A percentile compares a stretch with the other conserved stretches of the same genome.
Conservation (phyloP, 1,140 invertebrate species). For the Acromyrmex heyeri region DNA sequence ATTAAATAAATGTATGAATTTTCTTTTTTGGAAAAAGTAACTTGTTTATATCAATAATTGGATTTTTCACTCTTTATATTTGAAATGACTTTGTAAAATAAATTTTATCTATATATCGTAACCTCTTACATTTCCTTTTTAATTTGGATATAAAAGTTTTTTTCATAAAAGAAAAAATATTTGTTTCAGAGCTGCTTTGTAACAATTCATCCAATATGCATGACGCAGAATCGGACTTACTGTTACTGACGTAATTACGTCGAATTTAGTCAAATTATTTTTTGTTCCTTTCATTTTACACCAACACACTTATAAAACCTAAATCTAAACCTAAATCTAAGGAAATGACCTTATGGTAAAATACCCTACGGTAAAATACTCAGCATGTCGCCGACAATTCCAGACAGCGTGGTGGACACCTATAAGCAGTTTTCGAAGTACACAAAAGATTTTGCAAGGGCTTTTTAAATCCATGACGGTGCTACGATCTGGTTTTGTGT, state of each 20-base stretch:
- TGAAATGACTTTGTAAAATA: neutral
- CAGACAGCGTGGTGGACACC: neutral
- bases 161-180: neutral
- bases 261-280: neutral
- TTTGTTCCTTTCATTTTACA: neutral
- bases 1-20: neutral
- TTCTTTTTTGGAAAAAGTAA: neutral
- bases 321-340: no score
- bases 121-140: no score
- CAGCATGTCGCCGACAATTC: neutral
- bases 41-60: no score
- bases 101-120: no score
- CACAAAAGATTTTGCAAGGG: slow-evolving; percentile 45
- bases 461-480: neutral
- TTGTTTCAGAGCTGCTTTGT: neutral
- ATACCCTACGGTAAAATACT: neutral
- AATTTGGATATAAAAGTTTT: no score
- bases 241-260: neutral
- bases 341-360: no score
- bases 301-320: neutral
- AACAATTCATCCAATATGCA: neutral
- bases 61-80: neutral
- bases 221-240: neutral
- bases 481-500: slow-evolving; percentile 58
- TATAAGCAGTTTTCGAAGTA: neutral